Evolutionary conservation across 2,888 invertebrate species (phyloP).

Genomic region (Rhodophaea formosa): DNA sequence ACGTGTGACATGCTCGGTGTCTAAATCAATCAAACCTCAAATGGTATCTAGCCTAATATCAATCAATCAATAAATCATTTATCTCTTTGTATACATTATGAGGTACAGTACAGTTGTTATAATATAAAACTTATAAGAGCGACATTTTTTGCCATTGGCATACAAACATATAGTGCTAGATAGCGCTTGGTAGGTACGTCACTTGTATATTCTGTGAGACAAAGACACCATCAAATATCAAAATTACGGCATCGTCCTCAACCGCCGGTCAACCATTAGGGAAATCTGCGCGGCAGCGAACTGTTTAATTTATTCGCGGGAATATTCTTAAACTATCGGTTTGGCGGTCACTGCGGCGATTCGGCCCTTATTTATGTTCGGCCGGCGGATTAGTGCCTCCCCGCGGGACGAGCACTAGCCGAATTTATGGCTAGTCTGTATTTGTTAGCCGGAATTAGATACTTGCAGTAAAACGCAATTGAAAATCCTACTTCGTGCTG

Average conservation of each 20-base stretch:
- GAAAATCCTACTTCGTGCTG: background rate
- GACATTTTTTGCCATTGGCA: no score
- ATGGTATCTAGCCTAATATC: no score
- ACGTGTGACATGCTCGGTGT: no score
- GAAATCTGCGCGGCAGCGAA: conserved; percentile 73
- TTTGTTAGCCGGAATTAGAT: conserved; percentile 19
- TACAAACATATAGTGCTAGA: no score
- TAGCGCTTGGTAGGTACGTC: no score
- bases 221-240: conserved; percentile 43
- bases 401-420: conserved; percentile 34
- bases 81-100: no score
- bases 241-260: conserved; percentile 27
- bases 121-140: no score
- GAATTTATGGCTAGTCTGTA: conserved; percentile 21
- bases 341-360: conserved; percentile 70
- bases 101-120: no score
- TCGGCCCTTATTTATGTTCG: conserved; percentile 67
- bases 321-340: conserved; percentile 81
- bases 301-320: conserved; percentile 78
- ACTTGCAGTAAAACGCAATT: conserved; percentile 5
- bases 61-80: no score
- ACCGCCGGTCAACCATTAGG: conserved; percentile 71
- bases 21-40: no score
- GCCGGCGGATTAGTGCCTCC: conserved; percentile 47
- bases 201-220: no score